A percentile compares a stretch with the other conserved stretches of the same genome.
phyloP scores from a whole-genome alignment of 1,140 invertebrate genomes.

The Ctenoplectra terminalis region DNA sequence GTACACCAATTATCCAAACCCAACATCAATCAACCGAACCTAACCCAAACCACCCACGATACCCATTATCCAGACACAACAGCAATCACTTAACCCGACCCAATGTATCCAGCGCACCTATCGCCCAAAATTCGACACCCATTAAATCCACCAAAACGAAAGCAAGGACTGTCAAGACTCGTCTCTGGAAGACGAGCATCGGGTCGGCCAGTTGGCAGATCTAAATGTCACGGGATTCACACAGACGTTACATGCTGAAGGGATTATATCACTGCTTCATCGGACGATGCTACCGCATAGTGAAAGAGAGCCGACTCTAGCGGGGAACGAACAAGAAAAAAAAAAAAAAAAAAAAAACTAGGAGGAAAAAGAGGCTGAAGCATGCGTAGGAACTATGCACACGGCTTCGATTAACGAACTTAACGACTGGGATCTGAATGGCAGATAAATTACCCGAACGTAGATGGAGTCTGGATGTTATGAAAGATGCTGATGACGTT shows the following conservation, averaged over 20 bases:
- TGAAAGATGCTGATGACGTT: not conserved
- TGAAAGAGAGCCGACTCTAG: too few species aligned
- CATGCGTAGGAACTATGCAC: not conserved
- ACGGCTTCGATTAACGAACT: slow-evolving; percentile 2
- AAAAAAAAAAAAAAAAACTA: not conserved
- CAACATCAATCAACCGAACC: too few species aligned
- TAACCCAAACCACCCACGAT: too few species aligned
- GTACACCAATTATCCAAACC: too few species aligned
- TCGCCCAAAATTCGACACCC: too few species aligned
- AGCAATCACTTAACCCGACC: too few species aligned
- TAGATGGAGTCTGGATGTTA: not conserved
- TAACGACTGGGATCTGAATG: not conserved
- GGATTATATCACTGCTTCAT: slow-evolving; percentile 72
- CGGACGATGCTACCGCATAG: slow-evolving; percentile 3
- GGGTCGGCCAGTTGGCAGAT: slow-evolving; percentile 42
- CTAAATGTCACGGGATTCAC: slow-evolving; percentile 78
- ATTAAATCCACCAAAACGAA: not conserved
- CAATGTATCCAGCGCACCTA: too few species aligned
- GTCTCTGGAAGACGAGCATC: slow-evolving; percentile 54
- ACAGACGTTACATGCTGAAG: slow-evolving; percentile 72
- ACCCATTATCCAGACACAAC: too few species aligned
- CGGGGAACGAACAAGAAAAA: not conserved
- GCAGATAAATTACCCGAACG: not conserved
- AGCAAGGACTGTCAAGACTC: slow-evolving; percentile 51
- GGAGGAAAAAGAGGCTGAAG: not conserved